phyloP scores from a whole-genome alignment of 1,140 invertebrate genomes.

The Drosophila parabipectinata region DNA sequence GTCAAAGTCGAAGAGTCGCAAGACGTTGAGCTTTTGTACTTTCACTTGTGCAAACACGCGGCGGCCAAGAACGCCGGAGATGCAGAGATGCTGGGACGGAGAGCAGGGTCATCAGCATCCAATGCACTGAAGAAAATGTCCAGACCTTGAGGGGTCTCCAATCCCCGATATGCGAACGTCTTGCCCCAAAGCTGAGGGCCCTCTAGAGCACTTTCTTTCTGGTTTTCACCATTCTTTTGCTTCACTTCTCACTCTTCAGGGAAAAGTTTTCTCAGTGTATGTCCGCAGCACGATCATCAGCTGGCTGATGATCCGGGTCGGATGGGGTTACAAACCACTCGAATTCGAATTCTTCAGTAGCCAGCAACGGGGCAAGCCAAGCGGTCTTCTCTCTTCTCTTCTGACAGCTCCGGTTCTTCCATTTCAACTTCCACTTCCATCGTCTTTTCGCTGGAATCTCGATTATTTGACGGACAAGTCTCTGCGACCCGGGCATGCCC shows the following conservation, averaged over 20 bases:
- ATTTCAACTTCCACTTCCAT: neutral
- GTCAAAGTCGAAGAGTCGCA: slow-evolving; percentile 26
- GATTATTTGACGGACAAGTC: neutral
- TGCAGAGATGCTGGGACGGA: slow-evolving; percentile 7
- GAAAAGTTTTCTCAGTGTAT: slow-evolving; percentile 4
- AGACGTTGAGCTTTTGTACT: slow-evolving; percentile 65
- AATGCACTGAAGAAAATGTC: slow-evolving; percentile 11
- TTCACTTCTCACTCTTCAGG: neutral
- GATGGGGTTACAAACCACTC: slow-evolving; percentile 50
- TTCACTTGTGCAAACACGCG: slow-evolving; percentile 76
- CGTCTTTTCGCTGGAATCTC: neutral
- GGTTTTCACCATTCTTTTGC: neutral
- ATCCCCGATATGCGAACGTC: neutral
- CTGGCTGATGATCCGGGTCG: slow-evolving; percentile 14
- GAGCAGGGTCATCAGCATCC: slow-evolving; percentile 40
- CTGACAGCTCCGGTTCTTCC: slow-evolving; percentile 19
- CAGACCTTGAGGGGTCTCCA: neutral
- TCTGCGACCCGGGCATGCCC: slow-evolving; percentile 11
- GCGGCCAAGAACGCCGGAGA: slow-evolving; percentile 54
- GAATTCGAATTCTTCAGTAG: slow-evolving; percentile 62
- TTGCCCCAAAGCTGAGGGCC: too few relatives aligned
- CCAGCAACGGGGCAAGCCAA: slow-evolving; percentile 74
- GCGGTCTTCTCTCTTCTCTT: slow-evolving; percentile 32
- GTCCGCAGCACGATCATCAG: slow-evolving; percentile 16
- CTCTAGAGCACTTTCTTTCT: neutral